Percentiles rank a stretch among this genome's conserved stretches.
Evolutionary conservation across 2,797 vertebrate species (phyloP).

Genomic region (Pseudomugil tenellus): DNA sequence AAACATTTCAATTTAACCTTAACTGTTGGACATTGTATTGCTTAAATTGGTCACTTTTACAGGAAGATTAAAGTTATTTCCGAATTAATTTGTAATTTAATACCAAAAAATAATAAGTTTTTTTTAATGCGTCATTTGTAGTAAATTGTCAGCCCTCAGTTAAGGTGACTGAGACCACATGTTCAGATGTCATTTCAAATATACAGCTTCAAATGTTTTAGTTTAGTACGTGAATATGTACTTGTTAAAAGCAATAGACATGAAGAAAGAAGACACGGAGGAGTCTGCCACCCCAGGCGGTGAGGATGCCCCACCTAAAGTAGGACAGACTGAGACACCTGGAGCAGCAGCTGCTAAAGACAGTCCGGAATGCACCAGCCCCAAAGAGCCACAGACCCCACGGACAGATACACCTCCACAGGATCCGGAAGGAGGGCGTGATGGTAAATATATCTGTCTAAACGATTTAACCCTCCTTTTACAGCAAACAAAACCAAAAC

Average conservation of each 20-base stretch:
- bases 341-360: constrained; percentile 21
- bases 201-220: accelerated
- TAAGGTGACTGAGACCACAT: background rate
- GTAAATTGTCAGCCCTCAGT: background rate
- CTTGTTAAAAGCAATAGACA: constrained; percentile 42
- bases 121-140: background rate
- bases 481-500: no score
- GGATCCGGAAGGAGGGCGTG: constrained; percentile 39
- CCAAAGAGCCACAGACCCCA: constrained; percentile 61
- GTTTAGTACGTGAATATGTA: background rate
- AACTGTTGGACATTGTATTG: background rate
- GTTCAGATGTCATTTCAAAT: background rate
- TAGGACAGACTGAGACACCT: constrained; percentile 51
- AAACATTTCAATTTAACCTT: no score
- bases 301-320: constrained; percentile 51
- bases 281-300: constrained; percentile 55
- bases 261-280: constrained; percentile 82
- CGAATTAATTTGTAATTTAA: no score
- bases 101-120: background rate
- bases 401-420: constrained; percentile 58
- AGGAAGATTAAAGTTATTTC: background rate
- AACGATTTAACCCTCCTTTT: no score
- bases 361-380: constrained; percentile 57
- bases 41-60: background rate
- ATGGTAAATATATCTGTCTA: constrained; percentile 43